These are phyloP conservation scores for Erithacus rubecula DNA, from an alignment of 2,797 vertebrate species.

Conservation along the genomic window DNA sequence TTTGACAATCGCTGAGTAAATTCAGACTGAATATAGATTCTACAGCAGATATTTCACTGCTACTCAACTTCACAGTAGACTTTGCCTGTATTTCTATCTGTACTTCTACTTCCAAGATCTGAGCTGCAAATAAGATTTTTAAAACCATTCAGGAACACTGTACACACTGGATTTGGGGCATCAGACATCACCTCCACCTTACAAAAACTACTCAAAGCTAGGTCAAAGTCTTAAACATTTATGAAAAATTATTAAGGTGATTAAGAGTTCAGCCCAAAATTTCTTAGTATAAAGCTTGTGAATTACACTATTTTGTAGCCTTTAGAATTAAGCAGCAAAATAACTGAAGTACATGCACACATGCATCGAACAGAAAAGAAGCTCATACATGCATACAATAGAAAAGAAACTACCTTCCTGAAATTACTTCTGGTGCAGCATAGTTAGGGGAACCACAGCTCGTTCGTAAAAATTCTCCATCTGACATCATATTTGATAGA, in stretches of 20 bases:
- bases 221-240: not conserved
- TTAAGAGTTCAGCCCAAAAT: not conserved
- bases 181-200: not conserved
- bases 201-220: not conserved
- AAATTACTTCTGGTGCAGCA: conserved; percentile 96
- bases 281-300: not conserved
- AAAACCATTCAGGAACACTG: not conserved
- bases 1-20: not conserved
- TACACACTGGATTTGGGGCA: not conserved
- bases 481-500: conserved; percentile 98
- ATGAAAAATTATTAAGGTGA: not conserved
- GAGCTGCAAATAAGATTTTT: not conserved
- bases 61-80: not conserved
- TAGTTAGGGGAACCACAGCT: conserved; percentile 98
- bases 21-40: not conserved
- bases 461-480: conserved; percentile 95
- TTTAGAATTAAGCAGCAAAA: not conserved
- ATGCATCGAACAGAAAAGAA: not conserved
- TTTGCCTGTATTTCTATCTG: not conserved
- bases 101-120: not conserved
- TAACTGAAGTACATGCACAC: not conserved
- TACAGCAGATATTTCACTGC: not conserved
- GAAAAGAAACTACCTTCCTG: conserved; percentile 85
- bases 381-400: not conserved
- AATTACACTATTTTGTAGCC: not conserved